Evolutionary conservation across 2,888 invertebrate genomes (phyloP).

Genomic region (Campaea margaritaria): DNA sequence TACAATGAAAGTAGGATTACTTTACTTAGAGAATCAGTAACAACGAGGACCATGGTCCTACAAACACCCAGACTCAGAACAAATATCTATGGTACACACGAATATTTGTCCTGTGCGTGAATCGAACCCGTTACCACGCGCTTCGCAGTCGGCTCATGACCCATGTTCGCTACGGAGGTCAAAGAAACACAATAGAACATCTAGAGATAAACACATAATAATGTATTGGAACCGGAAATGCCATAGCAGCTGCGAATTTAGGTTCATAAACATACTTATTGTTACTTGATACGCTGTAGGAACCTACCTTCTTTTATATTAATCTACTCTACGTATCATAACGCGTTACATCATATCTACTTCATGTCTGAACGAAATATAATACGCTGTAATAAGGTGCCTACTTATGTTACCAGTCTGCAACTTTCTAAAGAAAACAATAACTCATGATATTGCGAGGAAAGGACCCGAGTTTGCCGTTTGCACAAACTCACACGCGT

Average conservation of each 20-base stretch:
- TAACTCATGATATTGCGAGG: not conserved
- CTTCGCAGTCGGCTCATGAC: too few species aligned
- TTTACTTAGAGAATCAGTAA: too few species aligned
- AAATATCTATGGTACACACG: too few species aligned
- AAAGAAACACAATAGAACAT: conserved; percentile 9
- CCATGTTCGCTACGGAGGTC: too few species aligned
- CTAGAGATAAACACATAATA: not conserved
- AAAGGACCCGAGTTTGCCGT: too few species aligned
- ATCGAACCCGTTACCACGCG: too few species aligned
- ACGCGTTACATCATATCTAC: conserved; percentile 1
- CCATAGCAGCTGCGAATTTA: conserved; percentile 8
- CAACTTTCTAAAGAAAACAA: conserved; percentile 7
- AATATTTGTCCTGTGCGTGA: too few species aligned
- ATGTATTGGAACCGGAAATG: conserved; percentile 14
- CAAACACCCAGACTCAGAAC: too few species aligned
- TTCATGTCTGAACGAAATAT: conserved; percentile 5
- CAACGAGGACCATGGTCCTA: too few species aligned
- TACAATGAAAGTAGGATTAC: too few species aligned
- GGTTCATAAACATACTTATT: not conserved
- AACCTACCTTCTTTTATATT: not conserved
- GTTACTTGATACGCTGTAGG: conserved; percentile 4
- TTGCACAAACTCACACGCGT: too few species aligned
- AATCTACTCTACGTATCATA: not conserved
- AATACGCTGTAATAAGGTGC: not conserved
- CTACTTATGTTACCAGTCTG: not conserved